Evolutionary conservation across 2,888 invertebrate species (phyloP).

Genomic region (Phalera bucephala): DNA sequence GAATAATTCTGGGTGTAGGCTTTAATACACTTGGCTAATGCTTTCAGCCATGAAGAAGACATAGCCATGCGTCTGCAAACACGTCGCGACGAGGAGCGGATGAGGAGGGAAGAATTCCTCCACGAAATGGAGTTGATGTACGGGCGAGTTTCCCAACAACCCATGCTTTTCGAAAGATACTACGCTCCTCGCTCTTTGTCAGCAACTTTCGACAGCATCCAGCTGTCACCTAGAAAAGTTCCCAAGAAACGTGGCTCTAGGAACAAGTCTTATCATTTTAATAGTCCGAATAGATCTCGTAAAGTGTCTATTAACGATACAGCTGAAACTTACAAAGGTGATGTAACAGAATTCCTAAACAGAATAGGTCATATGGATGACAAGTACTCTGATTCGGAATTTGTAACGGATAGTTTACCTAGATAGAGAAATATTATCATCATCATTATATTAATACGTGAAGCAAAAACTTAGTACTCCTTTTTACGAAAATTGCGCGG

Average conservation of each 20-base stretch:
- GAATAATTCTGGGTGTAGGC: no score
- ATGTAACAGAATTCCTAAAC: slow-evolving; percentile 61
- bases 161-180: slow-evolving; percentile 87
- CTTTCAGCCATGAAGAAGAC: slow-evolving; percentile 84
- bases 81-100: slow-evolving; percentile 86
- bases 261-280: slow-evolving; percentile 47
- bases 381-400: slow-evolving; percentile 60
- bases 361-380: slow-evolving; percentile 63
- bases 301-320: slow-evolving; percentile 66
- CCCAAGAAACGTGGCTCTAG: slow-evolving; percentile 51
- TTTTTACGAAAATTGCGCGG: no score
- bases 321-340: slow-evolving; percentile 57
- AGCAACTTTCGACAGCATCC: slow-evolving; percentile 52
- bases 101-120: slow-evolving; percentile 86
- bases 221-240: slow-evolving; percentile 63
- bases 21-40: no score
- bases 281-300: slow-evolving; percentile 56
- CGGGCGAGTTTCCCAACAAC: slow-evolving; percentile 86
- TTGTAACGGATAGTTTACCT: slow-evolving; percentile 46
- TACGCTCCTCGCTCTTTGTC: slow-evolving; percentile 81
- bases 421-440: slow-evolving; percentile 41
- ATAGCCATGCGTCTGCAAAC: slow-evolving; percentile 86
- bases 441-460: no score
- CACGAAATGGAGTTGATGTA: slow-evolving; percentile 89
- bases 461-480: no score